Percentiles rank a stretch among this genome's conserved stretches.
These are phyloP conservation scores for Alauda arvensis DNA, from an alignment of 2,797 vertebrate species.

Conservation along the genomic window DNA sequence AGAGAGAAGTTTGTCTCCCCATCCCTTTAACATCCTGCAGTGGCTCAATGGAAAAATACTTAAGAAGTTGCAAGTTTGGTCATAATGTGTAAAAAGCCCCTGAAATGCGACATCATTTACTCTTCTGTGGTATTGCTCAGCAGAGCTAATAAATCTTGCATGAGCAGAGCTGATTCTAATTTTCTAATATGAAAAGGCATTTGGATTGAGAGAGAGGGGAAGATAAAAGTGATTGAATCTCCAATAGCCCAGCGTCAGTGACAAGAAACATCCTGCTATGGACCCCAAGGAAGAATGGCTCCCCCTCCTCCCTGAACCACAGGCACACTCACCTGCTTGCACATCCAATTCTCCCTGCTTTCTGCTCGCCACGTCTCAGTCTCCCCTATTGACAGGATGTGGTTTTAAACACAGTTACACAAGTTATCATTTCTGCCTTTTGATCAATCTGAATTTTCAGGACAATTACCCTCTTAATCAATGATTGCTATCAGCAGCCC, in stretches of 20 bases:
- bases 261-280: slow-evolving; percentile 76
- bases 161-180: slow-evolving; percentile 81
- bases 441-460: slow-evolving; percentile 83
- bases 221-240: slow-evolving; percentile 84
- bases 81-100: slow-evolving; percentile 74
- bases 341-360: slow-evolving; percentile 72
- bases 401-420: slow-evolving; percentile 79
- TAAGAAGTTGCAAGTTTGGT: slow-evolving; percentile 70
- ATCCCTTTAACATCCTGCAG: slow-evolving; percentile 20
- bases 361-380: slow-evolving; percentile 66
- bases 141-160: slow-evolving; percentile 82
- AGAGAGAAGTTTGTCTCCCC: slow-evolving; percentile 32
- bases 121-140: slow-evolving; percentile 75
- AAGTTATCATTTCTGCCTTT: slow-evolving; percentile 81
- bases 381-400: slow-evolving; percentile 74
- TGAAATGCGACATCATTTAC: slow-evolving; percentile 80
- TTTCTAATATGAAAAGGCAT: slow-evolving; percentile 83
- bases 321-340: slow-evolving; percentile 34
- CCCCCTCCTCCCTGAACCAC: slow-evolving; percentile 41
- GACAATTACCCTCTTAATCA: slow-evolving; percentile 83
- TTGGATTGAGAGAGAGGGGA: slow-evolving; percentile 77
- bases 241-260: slow-evolving; percentile 75
- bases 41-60: slow-evolving; percentile 55
- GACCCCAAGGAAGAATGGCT: slow-evolving; percentile 73
- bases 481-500: slow-evolving; percentile 78